Evolutionary conservation across 2,113 vertebrate genomes (phyloP).

Genomic region (Aix galericulata): DNA sequence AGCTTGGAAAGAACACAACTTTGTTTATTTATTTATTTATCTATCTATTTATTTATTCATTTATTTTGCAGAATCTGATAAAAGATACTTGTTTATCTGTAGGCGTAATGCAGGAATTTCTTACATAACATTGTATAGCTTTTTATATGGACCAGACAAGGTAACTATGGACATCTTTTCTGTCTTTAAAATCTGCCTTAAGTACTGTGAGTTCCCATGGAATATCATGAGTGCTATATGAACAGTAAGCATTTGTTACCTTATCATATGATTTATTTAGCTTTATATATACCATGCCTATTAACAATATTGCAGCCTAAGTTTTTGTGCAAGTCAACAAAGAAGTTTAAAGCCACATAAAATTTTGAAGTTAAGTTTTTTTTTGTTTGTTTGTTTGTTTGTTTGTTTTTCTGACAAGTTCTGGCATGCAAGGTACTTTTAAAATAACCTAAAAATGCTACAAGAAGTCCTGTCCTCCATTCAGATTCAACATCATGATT

Average conservation of each 20-base stretch:
- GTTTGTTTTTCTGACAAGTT: neutral
- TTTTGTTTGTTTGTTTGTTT: too few species aligned
- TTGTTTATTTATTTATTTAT: neutral
- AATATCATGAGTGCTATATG: neutral
- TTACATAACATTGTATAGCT: neutral
- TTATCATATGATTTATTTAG: neutral
- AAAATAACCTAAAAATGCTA: neutral
- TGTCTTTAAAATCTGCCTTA: neutral
- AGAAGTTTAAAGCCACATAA: neutral
- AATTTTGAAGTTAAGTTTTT: neutral
- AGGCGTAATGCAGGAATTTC: neutral
- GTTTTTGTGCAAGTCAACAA: neutral
- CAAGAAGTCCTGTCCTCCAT: neutral
- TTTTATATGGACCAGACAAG: neutral
- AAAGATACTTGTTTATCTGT: neutral
- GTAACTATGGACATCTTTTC: neutral
- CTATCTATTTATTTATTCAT: neutral
- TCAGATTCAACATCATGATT: neutral
- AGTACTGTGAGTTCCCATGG: neutral
- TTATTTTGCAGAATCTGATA: neutral
- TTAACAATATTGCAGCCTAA: neutral
- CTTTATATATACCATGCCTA: neutral
- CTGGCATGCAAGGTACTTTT: neutral
- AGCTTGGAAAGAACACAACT: neutral
- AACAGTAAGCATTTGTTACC: neutral